phyloP scores from a whole-genome alignment of 1,140 invertebrate genomes.

The Papilio helenus region DNA sequence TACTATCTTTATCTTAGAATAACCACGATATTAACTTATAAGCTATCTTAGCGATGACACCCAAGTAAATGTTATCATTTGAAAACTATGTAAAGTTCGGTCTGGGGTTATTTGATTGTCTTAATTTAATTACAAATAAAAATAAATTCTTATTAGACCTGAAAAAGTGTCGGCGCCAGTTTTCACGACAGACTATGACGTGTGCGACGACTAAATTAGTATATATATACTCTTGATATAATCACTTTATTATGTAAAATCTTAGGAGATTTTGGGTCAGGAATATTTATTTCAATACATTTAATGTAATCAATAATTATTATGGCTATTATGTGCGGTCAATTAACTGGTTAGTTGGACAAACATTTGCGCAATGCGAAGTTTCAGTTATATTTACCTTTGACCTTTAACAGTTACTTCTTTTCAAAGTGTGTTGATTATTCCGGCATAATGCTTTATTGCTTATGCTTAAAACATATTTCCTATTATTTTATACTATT shows the following conservation, averaged over 20 bases:
- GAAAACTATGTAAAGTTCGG: too few species aligned
- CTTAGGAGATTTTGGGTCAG: neutral
- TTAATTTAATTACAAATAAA: neutral
- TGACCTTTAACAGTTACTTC: conserved; percentile 1
- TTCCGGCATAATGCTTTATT: neutral
- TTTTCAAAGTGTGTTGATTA: neutral
- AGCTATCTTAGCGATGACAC: neutral
- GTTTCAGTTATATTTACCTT: conserved; percentile 9
- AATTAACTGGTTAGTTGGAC: neutral
- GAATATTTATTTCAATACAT: neutral
- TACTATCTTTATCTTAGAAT: conserved; percentile 3
- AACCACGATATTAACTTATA: neutral
- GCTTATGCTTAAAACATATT: neutral
- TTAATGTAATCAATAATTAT: neutral
- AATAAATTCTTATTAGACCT: neutral
- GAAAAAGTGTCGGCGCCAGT: neutral
- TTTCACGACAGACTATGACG: neutral
- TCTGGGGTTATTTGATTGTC: too few species aligned
- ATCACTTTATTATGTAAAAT: neutral
- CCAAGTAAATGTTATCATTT: neutral
- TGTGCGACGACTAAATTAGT: neutral
- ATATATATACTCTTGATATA: too few species aligned
- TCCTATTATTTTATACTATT: neutral
- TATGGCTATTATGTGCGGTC: neutral
- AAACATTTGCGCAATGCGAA: neutral